Evolutionary conservation across 1,140 invertebrate species (phyloP), one percentile per base, ranked within the genome.

Genomic region (Cherax destructor): DNA sequence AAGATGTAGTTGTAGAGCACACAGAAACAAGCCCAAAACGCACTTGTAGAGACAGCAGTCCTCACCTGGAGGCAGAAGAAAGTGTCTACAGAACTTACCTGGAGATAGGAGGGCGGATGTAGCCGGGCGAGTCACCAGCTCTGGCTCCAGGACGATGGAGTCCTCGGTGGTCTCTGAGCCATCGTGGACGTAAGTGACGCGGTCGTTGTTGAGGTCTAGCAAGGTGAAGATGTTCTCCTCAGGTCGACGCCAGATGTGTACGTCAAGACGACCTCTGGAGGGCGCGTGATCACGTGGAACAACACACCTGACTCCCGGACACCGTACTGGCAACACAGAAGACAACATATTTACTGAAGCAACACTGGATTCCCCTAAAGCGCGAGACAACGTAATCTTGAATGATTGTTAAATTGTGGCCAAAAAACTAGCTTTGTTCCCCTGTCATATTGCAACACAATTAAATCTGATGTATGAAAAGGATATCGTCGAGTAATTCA

Each of bases 111-210:
- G 16, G 97, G 97, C 92, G 95, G n/a, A 97, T 96, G 94, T 97
- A 97, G 24, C 96, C 96, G 52, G 96, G 50, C 96, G 96, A 13
- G 96, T 95, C 61, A 96, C 95, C 91, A 98, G 95, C 93, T 97
- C 96, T 95, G 99, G 96, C 94, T 99, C 97, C 74, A 99, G 95
- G 3, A 97, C 96, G 93, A 98, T 96, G 83, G 96, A 96, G 94
- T 99, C 98, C 93, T 97, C 96, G 85, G 96, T 96, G 91, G 96
- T 97, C 94, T 99, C 98, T 21, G 97, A 96, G 4, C 98, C 98
- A 94, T 98, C 97, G 95, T 99, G 98, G 49, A 97, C 96, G 94
- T 95, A 95, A 10, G 91, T 94, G 89, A 97, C 96, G 95, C 97
- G 97, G 94, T 97, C 96, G 92, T 95, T 96, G 87, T 96, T 95